Base-by-base conservation (phyloP, 2,113 vertebrate genomes). In the Alouatta palliata region DNA sequence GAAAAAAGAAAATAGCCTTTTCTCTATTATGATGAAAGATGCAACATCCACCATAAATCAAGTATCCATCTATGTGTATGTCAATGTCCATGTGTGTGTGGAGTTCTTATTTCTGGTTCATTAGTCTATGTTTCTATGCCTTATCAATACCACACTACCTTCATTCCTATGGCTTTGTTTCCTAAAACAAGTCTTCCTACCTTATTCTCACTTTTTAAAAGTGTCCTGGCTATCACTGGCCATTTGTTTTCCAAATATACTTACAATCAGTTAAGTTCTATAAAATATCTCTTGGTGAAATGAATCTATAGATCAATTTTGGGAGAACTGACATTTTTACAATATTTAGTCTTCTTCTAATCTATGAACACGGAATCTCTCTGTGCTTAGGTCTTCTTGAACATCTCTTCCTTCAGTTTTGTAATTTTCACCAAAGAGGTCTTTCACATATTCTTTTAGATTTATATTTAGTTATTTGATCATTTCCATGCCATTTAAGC, bases 391-490 rank as follows among this genome's bases (percentile, higher is more conserved):
- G 2, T 89, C 64, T 52, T 80, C 37, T 37, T 66, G 94, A 89
- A 35, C 84, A 6, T 70, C 70, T 84, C 54, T 27, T 85, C n/a
- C 56, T 66, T 92, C 5, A 58, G 66, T 56, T 80, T 49, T 61
- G 61, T 58, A 16, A 68, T 87, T 40, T 85, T 95, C 19, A 45
- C 45, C 45, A 84, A 80, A 73, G 27, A 47, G n/a, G 3, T n/a
- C 21, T 35, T 75, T 16, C 3, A 47, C 25, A 68, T 45, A 30
- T 54, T 61, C 43, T 89, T 90, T 90, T n/a, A 83, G 23, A 40
- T 61, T 85, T 97, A 64, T 64, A 4, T 83, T 66, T 94, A n/a
- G 77, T 68, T 88, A 61, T 70, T 87, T 91, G 45, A 87, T 52
- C 21, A 93, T 64, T 79, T 64, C 35, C 17, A 87, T 73, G 58